Conservation (phyloP, 2,888 invertebrate species). For the Nomada fucata region DNA sequence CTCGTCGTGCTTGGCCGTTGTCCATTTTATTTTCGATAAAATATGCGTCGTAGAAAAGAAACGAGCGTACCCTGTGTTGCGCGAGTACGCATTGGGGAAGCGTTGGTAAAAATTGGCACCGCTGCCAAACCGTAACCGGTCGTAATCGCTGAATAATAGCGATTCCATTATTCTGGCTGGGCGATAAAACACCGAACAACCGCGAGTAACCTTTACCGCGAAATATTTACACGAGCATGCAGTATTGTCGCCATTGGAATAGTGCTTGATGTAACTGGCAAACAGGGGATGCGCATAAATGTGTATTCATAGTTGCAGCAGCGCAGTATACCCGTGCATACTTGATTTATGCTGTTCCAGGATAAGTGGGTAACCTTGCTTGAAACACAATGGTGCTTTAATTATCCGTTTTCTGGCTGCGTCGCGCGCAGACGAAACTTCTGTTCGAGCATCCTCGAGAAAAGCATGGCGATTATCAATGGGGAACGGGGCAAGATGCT, state of each 20-base stretch:
- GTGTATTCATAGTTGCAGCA: not conserved
- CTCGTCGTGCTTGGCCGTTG: slow-evolving; percentile 52
- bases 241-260: not conserved
- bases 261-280: not conserved
- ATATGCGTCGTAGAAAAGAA: slow-evolving; percentile 54
- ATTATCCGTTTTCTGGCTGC: slow-evolving; percentile 26
- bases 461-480: slow-evolving; percentile 8
- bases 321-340: not conserved
- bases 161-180: slow-evolving; percentile 33
- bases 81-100: slow-evolving; percentile 37
- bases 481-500: slow-evolving; percentile 6
- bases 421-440: not conserved
- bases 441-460: not conserved
- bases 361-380: slow-evolving; percentile 22
- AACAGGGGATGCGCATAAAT: not conserved
- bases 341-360: not conserved
- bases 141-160: slow-evolving; percentile 60
- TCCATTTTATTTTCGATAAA: slow-evolving; percentile 69
- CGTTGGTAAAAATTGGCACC: slow-evolving; percentile 63
- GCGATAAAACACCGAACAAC: slow-evolving; percentile 23
- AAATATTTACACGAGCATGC: not conserved
- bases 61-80: slow-evolving; percentile 31
- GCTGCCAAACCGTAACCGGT: slow-evolving; percentile 44
- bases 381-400: slow-evolving; percentile 15
- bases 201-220: not conserved